These are phyloP conservation scores for Drosophila longiperda DNA, from an alignment of 2,888 invertebrate genomes.

Conservation along the genomic window DNA sequence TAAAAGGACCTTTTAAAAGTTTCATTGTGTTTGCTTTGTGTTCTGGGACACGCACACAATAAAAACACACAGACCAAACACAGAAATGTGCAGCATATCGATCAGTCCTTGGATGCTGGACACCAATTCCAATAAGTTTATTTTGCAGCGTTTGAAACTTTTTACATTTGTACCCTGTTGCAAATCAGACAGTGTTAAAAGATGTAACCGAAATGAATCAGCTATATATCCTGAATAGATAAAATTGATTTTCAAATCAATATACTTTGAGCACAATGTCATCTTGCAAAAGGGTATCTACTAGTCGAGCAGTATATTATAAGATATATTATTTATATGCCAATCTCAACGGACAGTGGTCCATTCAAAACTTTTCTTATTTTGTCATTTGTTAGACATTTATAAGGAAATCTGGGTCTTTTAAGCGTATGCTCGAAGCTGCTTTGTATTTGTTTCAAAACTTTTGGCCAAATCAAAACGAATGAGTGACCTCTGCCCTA, in stretches of 20 bases:
- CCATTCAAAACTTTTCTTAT: slow-evolving; percentile 53
- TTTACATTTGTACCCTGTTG: slow-evolving; percentile 6
- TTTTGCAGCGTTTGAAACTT: slow-evolving; percentile 25
- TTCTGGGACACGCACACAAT: slow-evolving; percentile 20
- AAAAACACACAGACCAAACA: slow-evolving; percentile 9
- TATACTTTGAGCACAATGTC: not conserved
- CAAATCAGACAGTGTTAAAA: not conserved
- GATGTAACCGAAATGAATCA: not conserved
- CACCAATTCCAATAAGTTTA: slow-evolving; percentile 42
- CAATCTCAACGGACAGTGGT: slow-evolving; percentile 10
- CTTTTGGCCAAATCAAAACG: slow-evolving; percentile 67
- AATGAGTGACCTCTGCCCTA: slow-evolving; percentile 15
- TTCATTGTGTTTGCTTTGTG: slow-evolving; percentile 50
- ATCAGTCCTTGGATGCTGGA: slow-evolving; percentile 51
- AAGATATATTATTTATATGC: slow-evolving; percentile 22
- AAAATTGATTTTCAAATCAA: not conserved
- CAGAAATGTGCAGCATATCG: slow-evolving; percentile 59
- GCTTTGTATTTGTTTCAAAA: slow-evolving; percentile 45
- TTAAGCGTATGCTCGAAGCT: slow-evolving; percentile 52
- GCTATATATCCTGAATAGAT: no score
- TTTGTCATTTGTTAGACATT: slow-evolving; percentile 75
- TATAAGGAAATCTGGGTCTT: slow-evolving; percentile 68
- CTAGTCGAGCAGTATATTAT: not conserved
- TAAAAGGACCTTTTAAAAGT: slow-evolving; percentile 74
- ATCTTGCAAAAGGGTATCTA: slow-evolving; percentile 1